phyloP scores from a whole-genome alignment of 2,888 invertebrate genomes.

The Tetragnatha montana region DNA sequence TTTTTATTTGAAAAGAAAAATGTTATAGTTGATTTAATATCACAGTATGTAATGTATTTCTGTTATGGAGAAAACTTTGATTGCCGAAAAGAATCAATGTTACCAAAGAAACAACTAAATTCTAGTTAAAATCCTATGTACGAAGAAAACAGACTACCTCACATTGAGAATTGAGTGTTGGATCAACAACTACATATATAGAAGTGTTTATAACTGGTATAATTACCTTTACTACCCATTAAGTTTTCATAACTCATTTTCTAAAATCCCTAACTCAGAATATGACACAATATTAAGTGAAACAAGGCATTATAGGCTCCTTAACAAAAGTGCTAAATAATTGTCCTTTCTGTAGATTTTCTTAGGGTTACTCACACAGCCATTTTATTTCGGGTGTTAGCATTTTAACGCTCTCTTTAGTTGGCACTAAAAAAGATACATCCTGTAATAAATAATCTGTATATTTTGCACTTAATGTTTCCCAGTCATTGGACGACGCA shows the following conservation, averaged over 20 bases:
- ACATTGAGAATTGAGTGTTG: no score
- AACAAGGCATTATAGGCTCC: not conserved
- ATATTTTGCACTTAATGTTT: conserved; percentile 60
- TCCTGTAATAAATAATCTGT: conserved; percentile 58
- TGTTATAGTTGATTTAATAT: no score
- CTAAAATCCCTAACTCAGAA: not conserved
- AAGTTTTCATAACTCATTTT: not conserved
- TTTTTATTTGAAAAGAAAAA: no score
- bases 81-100: no score
- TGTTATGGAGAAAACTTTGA: no score
- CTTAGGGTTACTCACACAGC: not conserved
- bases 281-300: not conserved
- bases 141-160: no score
- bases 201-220: no score
- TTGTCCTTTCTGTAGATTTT: not conserved
- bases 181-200: no score
- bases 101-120: no score
- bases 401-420: conserved; percentile 49
- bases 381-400: conserved; percentile 9
- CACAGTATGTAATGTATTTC: no score
- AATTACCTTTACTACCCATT: not conserved
- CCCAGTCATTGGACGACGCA: conserved; percentile 49
- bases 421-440: conserved; percentile 60
- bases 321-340: conserved; percentile 5
- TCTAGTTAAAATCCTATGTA: no score